Conservation (phyloP, 2,888 invertebrate genomes). For the Bursaphelenchus okinawaensis region DNA sequence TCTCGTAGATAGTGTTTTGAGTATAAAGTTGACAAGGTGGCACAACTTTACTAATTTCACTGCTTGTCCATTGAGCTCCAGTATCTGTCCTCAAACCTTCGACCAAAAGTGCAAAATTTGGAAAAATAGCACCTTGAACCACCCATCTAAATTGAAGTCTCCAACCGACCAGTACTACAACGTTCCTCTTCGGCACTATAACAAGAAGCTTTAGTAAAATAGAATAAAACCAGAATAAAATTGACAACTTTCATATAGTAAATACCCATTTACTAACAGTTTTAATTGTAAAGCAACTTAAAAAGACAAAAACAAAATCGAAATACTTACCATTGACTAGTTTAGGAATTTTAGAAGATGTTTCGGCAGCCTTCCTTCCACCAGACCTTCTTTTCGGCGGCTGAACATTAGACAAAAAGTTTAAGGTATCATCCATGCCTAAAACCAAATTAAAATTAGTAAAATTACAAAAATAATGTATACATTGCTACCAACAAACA, state of each 20-base stretch:
- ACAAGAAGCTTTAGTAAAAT: background rate
- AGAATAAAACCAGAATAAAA: no score
- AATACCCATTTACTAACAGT: no score
- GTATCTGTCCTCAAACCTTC: background rate
- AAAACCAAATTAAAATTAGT: background rate
- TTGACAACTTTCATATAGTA: no score
- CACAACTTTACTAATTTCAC: background rate
- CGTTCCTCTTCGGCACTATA: background rate
- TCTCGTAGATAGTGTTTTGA: background rate
- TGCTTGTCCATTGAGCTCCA: background rate
- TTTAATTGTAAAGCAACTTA: no score
- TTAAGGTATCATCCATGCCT: background rate
- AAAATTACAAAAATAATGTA: no score
- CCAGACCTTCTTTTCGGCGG: background rate
- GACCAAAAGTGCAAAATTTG: background rate
- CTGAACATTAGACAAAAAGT: background rate
- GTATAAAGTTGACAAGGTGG: background rate
- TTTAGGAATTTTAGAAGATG: background rate
- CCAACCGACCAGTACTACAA: background rate
- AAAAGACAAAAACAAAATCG: background rate
- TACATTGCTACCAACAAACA: no score
- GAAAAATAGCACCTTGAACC: background rate
- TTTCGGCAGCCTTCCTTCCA: background rate
- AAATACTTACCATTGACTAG: background rate
- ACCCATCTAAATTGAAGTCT: background rate